Base-by-base conservation (phyloP, 92 coral and sea anemone genomes). In the Siderastrea siderea region DNA sequence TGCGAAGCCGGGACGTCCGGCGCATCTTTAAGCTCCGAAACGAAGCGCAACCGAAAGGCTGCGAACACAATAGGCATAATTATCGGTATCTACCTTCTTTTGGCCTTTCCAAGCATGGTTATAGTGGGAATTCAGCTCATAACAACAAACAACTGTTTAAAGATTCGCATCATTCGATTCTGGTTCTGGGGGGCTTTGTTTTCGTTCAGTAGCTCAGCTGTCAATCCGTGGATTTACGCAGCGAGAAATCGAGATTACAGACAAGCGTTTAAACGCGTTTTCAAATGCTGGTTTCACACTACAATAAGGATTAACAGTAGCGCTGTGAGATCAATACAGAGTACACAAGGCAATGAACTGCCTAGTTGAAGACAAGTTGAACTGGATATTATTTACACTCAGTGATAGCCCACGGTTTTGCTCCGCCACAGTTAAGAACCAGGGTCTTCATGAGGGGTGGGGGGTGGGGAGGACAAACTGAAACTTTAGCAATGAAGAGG, bases 151-250 rank as follows among this genome's bases (percentile, higher is more conserved):
- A 19, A 81, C 14, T 95, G 98, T 75, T 74, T 93, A 2, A 95
- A 95, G 82, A 55, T 93, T 61, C 86, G 87, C 26, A 90, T 93
- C 2, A 73, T 90, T 54, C 94, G 94, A 12, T 69, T 52, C 19
- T 95, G 98, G 98, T 95, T 90, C 51, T 95, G 98, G 98, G 96
- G 96, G 2, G 98, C 91, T 5, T 59, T 95, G 9, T 58, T 91
- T 47, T 86, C 96, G 38, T 95, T 90, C 82, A 83, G 89, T 70
- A 89, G 94, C 7, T 95, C 98, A 3, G 92, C 94, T 6, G 80
- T 86, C 4, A 95, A 95, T 43, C 96, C 98, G 4, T 95, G 96
- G 98, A 88, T 95, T 5, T 95, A 95, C 60, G 96, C 98, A 0
- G 93, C 89, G 12, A 67, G 98, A 9, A 90, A 78, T 50, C 60